These are phyloP conservation scores for Montipora efflorescens DNA, from an alignment of 64 coral and sea anemone genomes.

Conservation along the genomic window DNA sequence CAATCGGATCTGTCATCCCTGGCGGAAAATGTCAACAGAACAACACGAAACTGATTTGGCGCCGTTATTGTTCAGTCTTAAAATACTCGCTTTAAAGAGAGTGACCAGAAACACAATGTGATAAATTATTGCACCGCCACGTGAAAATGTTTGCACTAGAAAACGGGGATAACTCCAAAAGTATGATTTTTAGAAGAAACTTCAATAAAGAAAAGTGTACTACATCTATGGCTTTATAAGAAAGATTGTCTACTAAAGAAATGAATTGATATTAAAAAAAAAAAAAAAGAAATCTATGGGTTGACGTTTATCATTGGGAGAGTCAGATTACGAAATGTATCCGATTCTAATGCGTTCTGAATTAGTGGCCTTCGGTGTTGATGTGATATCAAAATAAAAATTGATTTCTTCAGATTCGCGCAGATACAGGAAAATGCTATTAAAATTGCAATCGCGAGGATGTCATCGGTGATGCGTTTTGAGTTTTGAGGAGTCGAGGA, in stretches of 20 bases:
- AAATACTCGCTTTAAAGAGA: background rate
- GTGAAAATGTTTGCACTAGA: background rate
- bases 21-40: background rate
- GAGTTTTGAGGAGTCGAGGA: background rate
- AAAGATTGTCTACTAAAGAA: background rate
- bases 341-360: background rate
- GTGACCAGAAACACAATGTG: background rate
- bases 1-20: background rate
- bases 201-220: no score
- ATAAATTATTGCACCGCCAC: background rate
- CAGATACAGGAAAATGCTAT: background rate
- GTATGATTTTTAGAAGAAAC: no score
- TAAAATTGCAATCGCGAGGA: constrained; percentile 25
- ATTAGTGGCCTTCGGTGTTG: background rate
- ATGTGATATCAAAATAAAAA: background rate
- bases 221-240: no score
- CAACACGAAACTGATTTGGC: background rate
- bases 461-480: background rate
- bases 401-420: background rate
- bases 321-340: background rate
- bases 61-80: background rate
- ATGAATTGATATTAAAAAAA: background rate
- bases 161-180: background rate
- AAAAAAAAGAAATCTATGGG: background rate
- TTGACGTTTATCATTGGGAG: background rate